Conservation (phyloP, 2,113 vertebrate genomes). For the Leptosomus discolor region DNA sequence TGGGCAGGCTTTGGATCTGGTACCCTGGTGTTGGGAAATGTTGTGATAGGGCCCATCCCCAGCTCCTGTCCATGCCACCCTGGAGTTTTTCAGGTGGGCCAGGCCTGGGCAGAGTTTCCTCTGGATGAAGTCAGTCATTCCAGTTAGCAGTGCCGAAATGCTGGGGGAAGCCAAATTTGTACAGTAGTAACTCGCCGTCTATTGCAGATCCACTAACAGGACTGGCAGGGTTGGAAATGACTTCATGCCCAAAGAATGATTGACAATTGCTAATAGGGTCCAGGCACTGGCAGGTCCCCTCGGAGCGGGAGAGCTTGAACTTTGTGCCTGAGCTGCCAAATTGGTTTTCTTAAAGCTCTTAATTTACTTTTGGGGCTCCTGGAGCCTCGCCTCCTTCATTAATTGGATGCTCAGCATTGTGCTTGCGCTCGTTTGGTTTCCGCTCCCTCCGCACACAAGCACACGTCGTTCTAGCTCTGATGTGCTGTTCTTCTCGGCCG, state of each 20-base stretch:
- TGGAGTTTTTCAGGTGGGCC: not conserved
- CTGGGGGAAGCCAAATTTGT: not conserved
- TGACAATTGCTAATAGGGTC: constrained; percentile 54
- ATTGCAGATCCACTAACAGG: not conserved
- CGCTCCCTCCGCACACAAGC: not conserved
- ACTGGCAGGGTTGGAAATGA: constrained; percentile 30
- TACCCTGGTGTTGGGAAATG: fast-evolving
- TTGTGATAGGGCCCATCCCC: not conserved
- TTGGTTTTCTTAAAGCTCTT: constrained; percentile 51
- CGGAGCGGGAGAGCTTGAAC: not conserved
- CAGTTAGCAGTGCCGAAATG: not conserved
- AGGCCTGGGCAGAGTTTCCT: not conserved
- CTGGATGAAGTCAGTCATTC: not conserved
- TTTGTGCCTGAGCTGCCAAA: constrained; percentile 41
- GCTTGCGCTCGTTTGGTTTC: not conserved
- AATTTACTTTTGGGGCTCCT: not conserved
- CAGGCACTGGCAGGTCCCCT: not conserved
- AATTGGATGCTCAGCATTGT: constrained; percentile 15
- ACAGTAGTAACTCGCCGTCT: not conserved
- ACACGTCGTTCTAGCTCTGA: not conserved
- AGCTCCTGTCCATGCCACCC: fast-evolving
- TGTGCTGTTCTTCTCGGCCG: not conserved
- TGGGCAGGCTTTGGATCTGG: not conserved
- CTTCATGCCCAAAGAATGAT: not conserved
- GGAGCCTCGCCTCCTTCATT: not conserved